phyloP scores from a whole-genome alignment of 2,888 invertebrate genomes.

The Sipha maydis region DNA sequence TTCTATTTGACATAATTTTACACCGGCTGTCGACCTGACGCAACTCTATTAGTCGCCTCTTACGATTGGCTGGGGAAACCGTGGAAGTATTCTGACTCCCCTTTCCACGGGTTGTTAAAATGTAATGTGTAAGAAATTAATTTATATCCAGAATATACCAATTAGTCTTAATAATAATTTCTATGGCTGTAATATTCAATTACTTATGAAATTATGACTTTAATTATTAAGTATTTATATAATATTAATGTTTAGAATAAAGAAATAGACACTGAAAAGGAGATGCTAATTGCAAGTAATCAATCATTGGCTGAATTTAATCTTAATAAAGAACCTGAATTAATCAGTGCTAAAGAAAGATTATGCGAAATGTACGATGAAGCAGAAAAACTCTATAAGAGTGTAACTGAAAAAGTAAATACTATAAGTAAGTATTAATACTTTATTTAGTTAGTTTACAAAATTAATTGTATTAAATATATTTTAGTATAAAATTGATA shows the following conservation, averaged over 20 bases:
- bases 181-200: too few relatives aligned
- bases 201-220: background rate
- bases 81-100: too few relatives aligned
- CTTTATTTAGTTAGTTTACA: background rate
- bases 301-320: conserved; percentile 92
- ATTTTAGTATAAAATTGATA: too few relatives aligned
- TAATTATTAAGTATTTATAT: conserved; percentile 8
- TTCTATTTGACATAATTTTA: too few relatives aligned
- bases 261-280: conserved; percentile 79
- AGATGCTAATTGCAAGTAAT: conserved; percentile 87
- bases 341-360: conserved; percentile 79
- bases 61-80: too few relatives aligned
- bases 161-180: too few relatives aligned
- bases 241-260: conserved; percentile 73
- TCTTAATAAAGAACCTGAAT: conserved; percentile 83
- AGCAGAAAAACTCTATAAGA: conserved; percentile 75
- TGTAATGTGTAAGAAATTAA: too few relatives aligned
- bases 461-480: too few relatives aligned
- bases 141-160: too few relatives aligned
- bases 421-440: conserved; percentile 77
- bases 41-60: too few relatives aligned
- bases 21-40: too few relatives aligned
- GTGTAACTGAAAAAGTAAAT: conserved; percentile 80
- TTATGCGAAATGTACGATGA: conserved; percentile 76
- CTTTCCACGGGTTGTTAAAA: too few relatives aligned